Evolutionary conservation across 1,140 invertebrate genomes (phyloP).

Genomic region (Pseudoatta argentina): DNA sequence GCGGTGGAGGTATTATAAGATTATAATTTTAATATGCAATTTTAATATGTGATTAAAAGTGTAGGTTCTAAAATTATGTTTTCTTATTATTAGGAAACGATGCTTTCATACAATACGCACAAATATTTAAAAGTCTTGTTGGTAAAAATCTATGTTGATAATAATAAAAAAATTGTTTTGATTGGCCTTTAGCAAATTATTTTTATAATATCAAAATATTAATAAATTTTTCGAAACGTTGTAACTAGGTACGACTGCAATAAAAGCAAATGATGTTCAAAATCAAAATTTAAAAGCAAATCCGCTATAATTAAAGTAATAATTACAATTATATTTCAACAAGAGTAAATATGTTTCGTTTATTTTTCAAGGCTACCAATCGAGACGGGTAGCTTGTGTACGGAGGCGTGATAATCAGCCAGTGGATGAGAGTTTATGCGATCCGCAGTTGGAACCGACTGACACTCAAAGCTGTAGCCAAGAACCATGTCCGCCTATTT

Average conservation of each 20-base stretch:
- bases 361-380: constrained; percentile 89
- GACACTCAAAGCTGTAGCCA: constrained; percentile 91
- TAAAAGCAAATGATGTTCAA: not conserved
- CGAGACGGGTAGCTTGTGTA: constrained; percentile 91
- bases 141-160: constrained; percentile 1
- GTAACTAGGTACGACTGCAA: not conserved
- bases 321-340: not conserved
- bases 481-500: constrained; percentile 93
- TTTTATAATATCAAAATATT: not conserved
- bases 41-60: not conserved
- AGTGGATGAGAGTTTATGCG: constrained; percentile 92
- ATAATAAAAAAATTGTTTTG: not conserved
- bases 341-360: not conserved
- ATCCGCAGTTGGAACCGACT: constrained; percentile 90
- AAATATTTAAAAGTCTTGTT: not conserved
- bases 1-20: constrained; percentile 92
- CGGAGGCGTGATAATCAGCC: constrained; percentile 89
- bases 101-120: not conserved
- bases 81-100: not conserved
- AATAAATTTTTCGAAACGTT: not conserved
- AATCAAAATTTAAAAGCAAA: too few relatives aligned
- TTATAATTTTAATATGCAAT: not conserved
- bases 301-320: not conserved
- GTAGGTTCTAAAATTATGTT: not conserved
- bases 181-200: not conserved